Evolutionary conservation across 2,797 vertebrate species (phyloP), one percentile per base, ranked within the genome.

Genomic region (Rhinogobio ventralis): DNA sequence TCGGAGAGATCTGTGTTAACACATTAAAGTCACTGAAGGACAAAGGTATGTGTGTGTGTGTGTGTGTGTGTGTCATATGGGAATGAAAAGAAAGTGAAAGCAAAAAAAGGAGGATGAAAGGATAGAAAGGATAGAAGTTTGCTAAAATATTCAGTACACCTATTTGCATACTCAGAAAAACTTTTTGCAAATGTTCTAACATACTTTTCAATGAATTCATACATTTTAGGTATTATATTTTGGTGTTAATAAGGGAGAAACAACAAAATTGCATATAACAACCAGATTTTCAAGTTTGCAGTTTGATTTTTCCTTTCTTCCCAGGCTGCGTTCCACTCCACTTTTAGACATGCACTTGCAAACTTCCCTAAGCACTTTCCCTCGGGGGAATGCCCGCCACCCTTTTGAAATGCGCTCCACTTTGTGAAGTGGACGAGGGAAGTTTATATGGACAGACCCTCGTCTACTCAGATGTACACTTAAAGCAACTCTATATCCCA

Each of bases 41-140:
- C 86, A 91, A 85, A 89, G 86, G 84, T 87, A 86, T 72, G 86
- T 71, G 55, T 17, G 19, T 90, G 86, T 87, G 72, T 83, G 82
- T 88, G 64, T 55, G 66, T 90, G 82, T 88, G 64, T 55, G 66
- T 90, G 85, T 90, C 90, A 87, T 51, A 28, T 30, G 82, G 13
- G n/a, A 77, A 51, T 30, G 36, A 67, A 55, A 10, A 67, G 28
- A 20, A 69, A 76, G 60, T 79, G 42, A 79, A 79, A 78, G 57
- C n/a, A n/a, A 55, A 36, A 30, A 73, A 53, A 36, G 39, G 39
- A 39, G 39, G 1, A 39, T 39, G 39, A 39, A 39, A 1, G 39
- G 8, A 36, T 1, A 6, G 36, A 39, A 3, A 57, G 3, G 23
- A 76, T 7, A 20, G 7, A 76, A 28, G 39, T 7, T 19, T 77